Percentiles rank a stretch among this genome's conserved stretches.
phyloP scores from a whole-genome alignment of 2,797 vertebrate species.

The Hybognathus amarus region DNA sequence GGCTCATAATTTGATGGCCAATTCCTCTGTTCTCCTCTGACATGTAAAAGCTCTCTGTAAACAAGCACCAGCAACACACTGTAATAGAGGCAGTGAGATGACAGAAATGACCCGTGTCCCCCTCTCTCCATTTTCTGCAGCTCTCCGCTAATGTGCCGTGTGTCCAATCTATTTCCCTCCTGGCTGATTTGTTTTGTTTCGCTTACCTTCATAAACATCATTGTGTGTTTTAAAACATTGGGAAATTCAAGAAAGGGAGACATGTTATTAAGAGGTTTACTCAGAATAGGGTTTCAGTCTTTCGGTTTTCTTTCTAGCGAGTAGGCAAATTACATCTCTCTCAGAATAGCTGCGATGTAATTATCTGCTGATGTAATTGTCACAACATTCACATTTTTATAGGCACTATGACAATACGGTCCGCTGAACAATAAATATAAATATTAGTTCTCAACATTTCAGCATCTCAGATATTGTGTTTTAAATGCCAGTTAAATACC shows the following conservation, averaged over 20 bases:
- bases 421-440: background rate
- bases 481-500: background rate
- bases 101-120: constrained; percentile 11
- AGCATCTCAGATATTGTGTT: background rate
- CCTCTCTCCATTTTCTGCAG: background rate
- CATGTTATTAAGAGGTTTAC: background rate
- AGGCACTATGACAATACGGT: background rate
- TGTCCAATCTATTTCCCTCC: background rate
- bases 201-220: background rate
- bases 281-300: background rate
- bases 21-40: constrained; percentile 9
- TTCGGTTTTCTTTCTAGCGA: background rate
- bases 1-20: constrained; percentile 4
- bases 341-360: background rate
- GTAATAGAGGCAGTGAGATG: constrained; percentile 15
- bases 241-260: constrained; percentile 3
- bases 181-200: constrained; percentile 18
- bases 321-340: background rate
- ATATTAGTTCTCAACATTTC: background rate
- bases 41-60: constrained; percentile 19
- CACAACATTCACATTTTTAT: background rate
- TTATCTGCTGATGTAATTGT: background rate
- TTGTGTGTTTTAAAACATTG: background rate
- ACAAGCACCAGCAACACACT: constrained; percentile 21
- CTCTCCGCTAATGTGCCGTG: constrained; percentile 3